Base-by-base conservation (phyloP, 2,113 vertebrate species). In the Colossoma macropomum region DNA sequence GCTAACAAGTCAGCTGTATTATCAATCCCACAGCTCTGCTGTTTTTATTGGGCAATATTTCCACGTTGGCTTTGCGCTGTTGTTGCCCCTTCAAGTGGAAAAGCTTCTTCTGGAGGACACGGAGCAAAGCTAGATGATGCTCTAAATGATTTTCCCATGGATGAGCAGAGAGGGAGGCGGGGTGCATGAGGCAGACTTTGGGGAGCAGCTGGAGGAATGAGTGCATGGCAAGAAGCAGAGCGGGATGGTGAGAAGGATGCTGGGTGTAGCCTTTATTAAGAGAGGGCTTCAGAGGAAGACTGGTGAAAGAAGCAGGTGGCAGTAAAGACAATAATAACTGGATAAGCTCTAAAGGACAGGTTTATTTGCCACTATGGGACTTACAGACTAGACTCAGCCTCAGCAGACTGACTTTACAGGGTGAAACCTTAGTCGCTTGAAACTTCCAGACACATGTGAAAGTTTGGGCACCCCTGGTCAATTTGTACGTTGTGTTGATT, bases 21-120 rank as follows among this genome's bases (percentile, higher is more conserved):
- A 86, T 89, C 80, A 82, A 75, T 88, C 88, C 84, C 50, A 75
- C 50, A 60, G 85, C 86, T 90, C 84, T 70, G 78, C 38, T 82
- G 45, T 83, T 86, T 89, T 91, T 89, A 92, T 90, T 86, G 85
- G 73, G 34, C 80, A 77, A 86, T 89, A 85, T 89, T 90, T 91
- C 81, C 76, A 77, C 77, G 86, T 85, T 79, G 71, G 30, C 70
- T 79, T 84, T 81, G 75, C 45, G 48, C 77, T 74, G 77, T 66
- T 78, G 70, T 81, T 86, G 81, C 82, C 77, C 84, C 73, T 80
- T 90, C 65, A 85, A 91, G 85, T 89, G 86, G 84, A 90, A 89
- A 88, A 79, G 70, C 86, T 83, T 69, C 83, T 28, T n/a, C 75
- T 62, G 75, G 70, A 89, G 83, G 89, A 85, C 76, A 34, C 28